Percentiles rank a stretch among this genome's conserved stretches.
Conservation (phyloP, 2,113 vertebrate genomes). For the Dinomys branickii region DNA sequence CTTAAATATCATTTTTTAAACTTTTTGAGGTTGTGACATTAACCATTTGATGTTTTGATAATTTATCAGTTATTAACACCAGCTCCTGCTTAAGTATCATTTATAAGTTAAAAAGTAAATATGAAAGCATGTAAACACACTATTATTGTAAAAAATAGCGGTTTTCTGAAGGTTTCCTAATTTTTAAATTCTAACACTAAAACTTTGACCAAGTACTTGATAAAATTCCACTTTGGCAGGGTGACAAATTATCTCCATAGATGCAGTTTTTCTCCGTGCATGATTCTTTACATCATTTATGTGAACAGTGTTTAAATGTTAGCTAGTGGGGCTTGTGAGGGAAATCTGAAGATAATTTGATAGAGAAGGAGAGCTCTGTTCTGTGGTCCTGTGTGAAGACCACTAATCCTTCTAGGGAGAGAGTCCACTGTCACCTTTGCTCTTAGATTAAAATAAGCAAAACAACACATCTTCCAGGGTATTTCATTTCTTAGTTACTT, state of each 20-base stretch:
- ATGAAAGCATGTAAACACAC: neutral
- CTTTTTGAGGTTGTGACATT: neutral
- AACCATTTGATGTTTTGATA: neutral
- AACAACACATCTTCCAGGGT: neutral
- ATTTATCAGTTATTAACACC: neutral
- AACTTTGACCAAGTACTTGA: neutral
- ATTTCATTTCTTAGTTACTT: constrained; percentile 61
- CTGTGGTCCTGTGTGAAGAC: constrained; percentile 23
- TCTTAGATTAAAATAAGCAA: neutral
- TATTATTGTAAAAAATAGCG: neutral
- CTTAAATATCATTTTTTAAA: neutral
- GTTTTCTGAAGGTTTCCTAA: neutral
- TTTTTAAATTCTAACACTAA: neutral
- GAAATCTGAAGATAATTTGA: constrained; percentile 60
- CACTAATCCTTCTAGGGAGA: neutral
- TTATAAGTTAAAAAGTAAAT: neutral
- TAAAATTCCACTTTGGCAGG: neutral
- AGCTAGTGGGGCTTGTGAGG: constrained; percentile 56
- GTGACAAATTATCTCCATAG: neutral
- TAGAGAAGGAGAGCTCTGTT: constrained; percentile 50
- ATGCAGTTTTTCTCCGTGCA: neutral
- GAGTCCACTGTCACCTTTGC: neutral
- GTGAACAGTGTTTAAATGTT: constrained; percentile 57
- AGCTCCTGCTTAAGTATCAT: neutral
- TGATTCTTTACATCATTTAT: constrained; percentile 50